Evolutionary conservation across 2,113 vertebrate genomes (phyloP), one percentile per base, ranked within the genome.

Genomic region (Hippocampus barbouri): DNA sequence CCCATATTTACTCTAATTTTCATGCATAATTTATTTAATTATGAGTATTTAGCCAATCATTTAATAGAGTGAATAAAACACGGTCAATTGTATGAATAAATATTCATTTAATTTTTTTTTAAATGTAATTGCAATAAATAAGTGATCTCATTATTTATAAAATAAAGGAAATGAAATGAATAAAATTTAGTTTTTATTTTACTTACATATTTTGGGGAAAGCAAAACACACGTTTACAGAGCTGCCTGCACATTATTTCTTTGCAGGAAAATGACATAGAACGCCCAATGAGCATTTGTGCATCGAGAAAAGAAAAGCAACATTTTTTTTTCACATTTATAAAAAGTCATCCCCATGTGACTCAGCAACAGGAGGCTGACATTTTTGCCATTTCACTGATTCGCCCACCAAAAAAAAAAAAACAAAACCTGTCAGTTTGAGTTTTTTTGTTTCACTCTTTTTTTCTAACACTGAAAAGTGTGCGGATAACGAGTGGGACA

Each of bases 271-370:
- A 59, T 5, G 6, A 5, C 5, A 6, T 59, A 1, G 27, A 56
- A 56, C 4, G 56, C 10, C n/a, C 11, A n/a, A n/a, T 27, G 56
- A 27, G 23, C 23, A 59, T 27, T 76, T 81, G 81, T 77, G 69
- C 82, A 62, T 11, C 51, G 74, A 85, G 81, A 83, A 85, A 64
- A 65, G 8, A 5, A 23, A 59, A 59, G 11, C 12, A 2, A 14
- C 30, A 45, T 73, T 66, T 71, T 77, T 75, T 78, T 71, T 59
- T 61, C 20, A 41, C 62, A 66, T 72, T 60, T 68, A 40, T 41
- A 78, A 74, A 51, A 70, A 54, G 15, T 30, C 51, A 54, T 71
- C 65, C 27, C 67, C 51, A 49, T 53, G 53, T 73, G 67, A 70
- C 70, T 64, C 60, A 49, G 56, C 38, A 8, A 66, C 66, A 23